A percentile compares a stretch with the other conserved stretches of the same genome.
Conservation (phyloP, 2,888 invertebrate genomes). For the Chrysolina haemoptera region DNA sequence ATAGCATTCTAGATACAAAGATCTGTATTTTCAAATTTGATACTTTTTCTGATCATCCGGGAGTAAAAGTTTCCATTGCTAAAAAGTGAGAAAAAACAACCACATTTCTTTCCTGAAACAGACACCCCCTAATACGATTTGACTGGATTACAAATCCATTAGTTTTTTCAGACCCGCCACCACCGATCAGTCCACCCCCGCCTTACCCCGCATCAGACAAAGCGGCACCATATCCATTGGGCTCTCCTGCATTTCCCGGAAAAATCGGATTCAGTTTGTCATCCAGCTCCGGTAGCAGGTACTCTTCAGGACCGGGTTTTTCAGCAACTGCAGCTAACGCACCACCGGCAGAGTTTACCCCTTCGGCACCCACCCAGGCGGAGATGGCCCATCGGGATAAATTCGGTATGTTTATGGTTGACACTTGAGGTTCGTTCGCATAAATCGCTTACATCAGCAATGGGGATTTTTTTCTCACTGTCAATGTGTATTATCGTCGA, state of each 20-base stretch:
- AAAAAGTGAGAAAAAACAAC: too few species aligned
- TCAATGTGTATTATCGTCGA: too few species aligned
- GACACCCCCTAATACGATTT: background rate
- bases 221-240: background rate
- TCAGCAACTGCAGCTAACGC: slow-evolving; percentile 21
- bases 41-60: too few species aligned
- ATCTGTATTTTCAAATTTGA: too few species aligned
- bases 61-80: too few species aligned
- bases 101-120: too few species aligned
- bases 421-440: slow-evolving; percentile 5
- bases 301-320: slow-evolving; percentile 1
- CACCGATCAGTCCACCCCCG: background rate
- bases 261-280: slow-evolving; percentile 14
- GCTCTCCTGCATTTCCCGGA: background rate
- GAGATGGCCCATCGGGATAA: slow-evolving; percentile 25
- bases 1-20: too few species aligned
- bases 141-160: too few species aligned
- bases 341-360: slow-evolving; percentile 28
- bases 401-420: slow-evolving; percentile 26
- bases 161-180: background rate
- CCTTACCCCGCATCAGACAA: background rate
- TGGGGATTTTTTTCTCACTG: too few species aligned
- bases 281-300: background rate
- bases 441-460: too few species aligned
- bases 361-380: slow-evolving; percentile 43